Conservation (phyloP, 2,888 invertebrate genomes). For the Drosophila trichaetosa region DNA sequence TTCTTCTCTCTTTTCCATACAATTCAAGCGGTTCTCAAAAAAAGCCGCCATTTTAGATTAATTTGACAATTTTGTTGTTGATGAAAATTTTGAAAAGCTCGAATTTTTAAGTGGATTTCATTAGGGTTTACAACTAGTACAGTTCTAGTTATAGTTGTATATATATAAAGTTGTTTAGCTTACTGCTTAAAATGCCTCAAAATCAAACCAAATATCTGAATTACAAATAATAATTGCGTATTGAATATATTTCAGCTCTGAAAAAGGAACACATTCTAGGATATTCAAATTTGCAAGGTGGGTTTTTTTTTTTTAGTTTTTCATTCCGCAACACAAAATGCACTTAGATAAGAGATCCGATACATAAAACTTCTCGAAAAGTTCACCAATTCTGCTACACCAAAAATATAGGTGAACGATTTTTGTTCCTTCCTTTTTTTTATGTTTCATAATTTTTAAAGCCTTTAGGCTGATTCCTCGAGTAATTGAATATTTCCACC, state of each 20-base stretch:
- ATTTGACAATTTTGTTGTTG: conserved; percentile 37
- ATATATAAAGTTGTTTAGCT: background rate
- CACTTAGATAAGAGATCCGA: conserved; percentile 18
- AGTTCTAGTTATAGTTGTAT: conserved; percentile 2
- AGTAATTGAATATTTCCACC: conserved; percentile 33
- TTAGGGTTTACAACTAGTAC: background rate
- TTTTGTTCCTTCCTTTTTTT: background rate
- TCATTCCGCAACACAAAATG: conserved; percentile 16
- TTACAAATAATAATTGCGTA: background rate
- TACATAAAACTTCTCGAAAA: conserved; percentile 20
- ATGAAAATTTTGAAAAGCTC: conserved; percentile 43
- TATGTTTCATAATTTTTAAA: conserved; percentile 22
- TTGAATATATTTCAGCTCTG: conserved; percentile 26
- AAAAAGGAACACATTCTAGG: conserved; percentile 68
- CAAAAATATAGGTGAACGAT: conserved; percentile 28
- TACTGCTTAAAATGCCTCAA: conserved; percentile 9
- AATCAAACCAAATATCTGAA: conserved; percentile 1
- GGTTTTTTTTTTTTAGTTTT: conserved; percentile 38
- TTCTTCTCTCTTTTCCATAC: conserved; percentile 5
- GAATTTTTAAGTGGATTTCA: conserved; percentile 7
- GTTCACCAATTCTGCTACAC: conserved; percentile 10
- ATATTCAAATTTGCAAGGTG: conserved; percentile 68
- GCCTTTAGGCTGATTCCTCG: conserved; percentile 7
- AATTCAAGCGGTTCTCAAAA: conserved; percentile 1
- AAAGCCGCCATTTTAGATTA: conserved; percentile 23